Base-by-base conservation (phyloP, 2,113 vertebrate genomes). In the Brachionichthys hirsutus region DNA sequence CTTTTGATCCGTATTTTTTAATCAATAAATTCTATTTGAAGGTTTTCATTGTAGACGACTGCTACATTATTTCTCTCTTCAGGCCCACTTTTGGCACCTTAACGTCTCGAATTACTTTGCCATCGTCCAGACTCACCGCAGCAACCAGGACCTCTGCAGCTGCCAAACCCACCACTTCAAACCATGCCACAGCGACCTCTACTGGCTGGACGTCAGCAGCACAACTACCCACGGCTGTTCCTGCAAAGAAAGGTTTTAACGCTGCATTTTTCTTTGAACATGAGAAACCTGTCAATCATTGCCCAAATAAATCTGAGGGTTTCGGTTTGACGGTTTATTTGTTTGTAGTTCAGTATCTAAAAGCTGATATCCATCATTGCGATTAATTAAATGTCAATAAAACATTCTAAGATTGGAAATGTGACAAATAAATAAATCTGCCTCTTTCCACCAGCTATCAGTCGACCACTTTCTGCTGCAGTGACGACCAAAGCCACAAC, bases 171-270 rank as follows among this genome's bases (percentile, higher is more conserved):
- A 2, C 78, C 18, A 36, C 75, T n/a, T 66, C 79, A 19, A 85
- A 69, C 77, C 66, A 62, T 2, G 35, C 80, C 34, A 52, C 78
- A 62, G 72, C 82, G 0, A 67, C 86, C 60, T 70, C 88, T 87
- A 54, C 80, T 85, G 88, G 80, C 62, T 81, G 75, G 54, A 60
- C 51, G 34, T 38, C 83, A 35, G 54, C 79, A 64, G 44, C 65
- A 54, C 88, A 79, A 50, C 42, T 75, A 15, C 56, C 67, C 13
- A 89, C 81, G 69, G n/a, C 73, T 19, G 47, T 73, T 53, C 57
- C 85, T 54, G 67, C 64, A 6, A 90, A 83, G 75, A 92, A 87
- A 91, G 90, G 92, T 92, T 2, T 34, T 45, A 43, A 1, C 22
- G 48, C 1, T 1, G 0, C 2, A 6, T 10, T 34, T 16, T 7